These are phyloP conservation scores for Nylanderia fulva DNA, from an alignment of 1,140 invertebrate genomes.

Conservation along the genomic window DNA sequence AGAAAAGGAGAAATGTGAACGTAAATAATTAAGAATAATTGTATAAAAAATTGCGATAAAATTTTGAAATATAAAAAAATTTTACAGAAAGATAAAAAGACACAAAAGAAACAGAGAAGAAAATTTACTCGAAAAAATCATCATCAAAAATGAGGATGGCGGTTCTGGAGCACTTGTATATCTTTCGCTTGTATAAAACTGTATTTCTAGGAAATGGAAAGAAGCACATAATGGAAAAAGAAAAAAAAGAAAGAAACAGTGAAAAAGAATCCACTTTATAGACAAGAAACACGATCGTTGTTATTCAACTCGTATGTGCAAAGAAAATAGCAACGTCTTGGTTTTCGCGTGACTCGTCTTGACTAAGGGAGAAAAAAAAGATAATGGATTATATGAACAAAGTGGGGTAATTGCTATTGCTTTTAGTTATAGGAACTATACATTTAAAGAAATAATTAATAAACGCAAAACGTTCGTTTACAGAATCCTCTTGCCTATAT, in stretches of 20 bases:
- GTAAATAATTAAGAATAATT: neutral
- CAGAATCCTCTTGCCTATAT: neutral
- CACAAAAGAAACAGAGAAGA: neutral
- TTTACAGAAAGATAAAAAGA: neutral
- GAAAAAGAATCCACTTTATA: neutral
- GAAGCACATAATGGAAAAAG: neutral
- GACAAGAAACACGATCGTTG: conserved; percentile 1
- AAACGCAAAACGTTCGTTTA: conserved; percentile 5
- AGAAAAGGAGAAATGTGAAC: neutral
- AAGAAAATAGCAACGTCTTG: conserved; percentile 13
- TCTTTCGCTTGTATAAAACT: neutral
- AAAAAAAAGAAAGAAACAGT: no score
- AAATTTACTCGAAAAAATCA: neutral
- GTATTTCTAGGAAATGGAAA: conserved; percentile 8
- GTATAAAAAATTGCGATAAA: neutral
- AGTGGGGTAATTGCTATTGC: neutral
- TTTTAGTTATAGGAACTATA: conserved; percentile 10
- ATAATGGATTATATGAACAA: neutral
- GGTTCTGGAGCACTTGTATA: neutral
- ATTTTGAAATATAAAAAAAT: neutral
- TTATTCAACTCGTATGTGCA: conserved; percentile 17
- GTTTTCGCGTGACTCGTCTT: neutral
- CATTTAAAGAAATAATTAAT: conserved; percentile 2
- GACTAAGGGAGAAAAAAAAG: neutral
- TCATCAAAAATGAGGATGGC: neutral